Evolutionary conservation across 2,888 invertebrate genomes (phyloP), one percentile per base, ranked within the genome.

Genomic region (Smittia aterrima): DNA sequence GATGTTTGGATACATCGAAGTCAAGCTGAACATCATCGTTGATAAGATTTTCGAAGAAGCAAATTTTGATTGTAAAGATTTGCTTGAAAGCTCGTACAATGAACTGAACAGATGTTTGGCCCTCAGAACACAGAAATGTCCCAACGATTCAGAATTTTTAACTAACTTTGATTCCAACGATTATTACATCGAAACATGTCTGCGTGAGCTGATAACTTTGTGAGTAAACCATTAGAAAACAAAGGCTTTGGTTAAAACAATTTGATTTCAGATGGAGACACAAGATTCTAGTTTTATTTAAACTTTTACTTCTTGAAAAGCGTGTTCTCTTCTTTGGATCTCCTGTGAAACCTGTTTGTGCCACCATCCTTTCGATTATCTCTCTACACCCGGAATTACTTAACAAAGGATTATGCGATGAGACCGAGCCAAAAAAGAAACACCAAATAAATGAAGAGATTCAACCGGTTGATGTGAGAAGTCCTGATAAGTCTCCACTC

Each of bases 291-390:
- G 85, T 97, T 75, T 84, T 99, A 64, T 97, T 98, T 81, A 99
- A 99, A 83, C 84, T 98, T 74, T 83, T 98, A 74, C 84, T 99
- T 66, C 85, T 99, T 75, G 94, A 98, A 80, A 90, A 92, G 78
- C 88, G 92, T 81, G 91, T 98, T 54, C 88, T 99, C 73, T 93
- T 98, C 80, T 95, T 93, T 83, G 93, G 95, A 74, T 92, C 96
- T 20, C 97, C 98, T 1, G 98, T 97, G 1, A 92, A 95, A 76
- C 89, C 91, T 6, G 85, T 98, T 77, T 96, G 97, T 78, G 89
- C 92, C 6, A 88, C 92, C 3, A 88, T 98, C 78, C 84, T 99
- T 73, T 92, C 96, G 4, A 85, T 98, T 68, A 85, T 96, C 0
- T 98, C 98, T 0, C 83, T 99, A 40, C 89, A 95, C 83, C 98